Base-by-base conservation (phyloP, 2,113 vertebrate genomes). In the Lichenostomus cassidix region DNA sequence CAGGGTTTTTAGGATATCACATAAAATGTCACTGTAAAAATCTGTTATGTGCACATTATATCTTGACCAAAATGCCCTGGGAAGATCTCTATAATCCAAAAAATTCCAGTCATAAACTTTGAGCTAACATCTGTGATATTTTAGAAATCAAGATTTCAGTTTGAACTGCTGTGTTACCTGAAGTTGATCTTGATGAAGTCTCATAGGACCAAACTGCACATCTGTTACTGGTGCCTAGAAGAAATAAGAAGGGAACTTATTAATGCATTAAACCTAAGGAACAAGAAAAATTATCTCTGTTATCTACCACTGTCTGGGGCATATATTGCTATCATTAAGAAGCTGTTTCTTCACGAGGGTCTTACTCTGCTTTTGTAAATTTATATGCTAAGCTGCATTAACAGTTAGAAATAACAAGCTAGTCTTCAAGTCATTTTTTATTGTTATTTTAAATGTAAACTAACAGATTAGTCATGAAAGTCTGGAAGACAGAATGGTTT, bases 181-280 rank as follows among this genome's bases (percentile, higher is more conserved):
- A 99, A 99, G 98, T 92, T 99, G 99, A 98, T 99, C 99, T 98
- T 98, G 98, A 97, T 98, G 98, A 97, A 99, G 98, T 98, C 98
- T 99, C 99, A 99, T 99, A 97, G 99, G 99, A 96, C 99, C 99
- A 97, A 99, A 99, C 94, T 99, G 99, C 98, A 99, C 98, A 95
- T 99, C 98, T 88, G 98, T 98, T 94, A 98, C 97, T 90, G 98
- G 95, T 95, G 97, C 98, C 99, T 99, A 97, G 23, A 97, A 95
- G 97, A 64, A 89, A 95, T 69, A 97, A 97, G 39, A 95, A 67
- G 89, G 78, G 53, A 87, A 67, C n/a, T 83, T 76, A 79, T 92
- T 84, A 89, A 81, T 78, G 53, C 24, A 56, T 64, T 17, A 35
- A 12, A 79, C 18, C 7, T 16, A 68, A 19, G 22, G 24, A 93